Conservation (phyloP, 2,113 vertebrate genomes). For the Dicaeum eximium region DNA sequence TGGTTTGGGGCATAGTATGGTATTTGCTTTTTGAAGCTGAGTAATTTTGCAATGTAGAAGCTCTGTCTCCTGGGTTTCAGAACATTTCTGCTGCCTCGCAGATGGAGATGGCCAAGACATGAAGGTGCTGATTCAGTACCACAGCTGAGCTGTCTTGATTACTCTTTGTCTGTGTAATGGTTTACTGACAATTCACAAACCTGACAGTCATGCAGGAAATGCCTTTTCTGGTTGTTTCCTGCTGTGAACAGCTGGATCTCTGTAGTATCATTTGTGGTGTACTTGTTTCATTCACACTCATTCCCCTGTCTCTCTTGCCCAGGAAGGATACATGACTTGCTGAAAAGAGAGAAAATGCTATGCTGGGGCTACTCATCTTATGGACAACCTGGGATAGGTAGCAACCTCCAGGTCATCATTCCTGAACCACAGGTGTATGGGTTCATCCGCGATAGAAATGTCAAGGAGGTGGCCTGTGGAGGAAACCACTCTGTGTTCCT, state of each 20-base stretch:
- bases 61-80: not conserved
- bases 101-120: not conserved
- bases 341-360: slow-evolving; percentile 83
- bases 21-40: not conserved
- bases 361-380: slow-evolving; percentile 93
- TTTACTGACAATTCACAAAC: not conserved
- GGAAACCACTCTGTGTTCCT: slow-evolving; percentile 89
- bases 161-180: not conserved
- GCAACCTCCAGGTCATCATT: slow-evolving; percentile 73
- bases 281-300: not conserved
- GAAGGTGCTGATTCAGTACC: not conserved
- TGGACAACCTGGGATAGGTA: slow-evolving; percentile 86
- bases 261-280: not conserved
- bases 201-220: not conserved
- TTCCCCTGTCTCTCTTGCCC: not conserved
- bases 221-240: not conserved
- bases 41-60: not conserved
- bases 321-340: slow-evolving; percentile 69
- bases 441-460: slow-evolving; percentile 78
- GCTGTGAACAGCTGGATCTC: not conserved
- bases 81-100: not conserved
- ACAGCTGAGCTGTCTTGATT: not conserved
- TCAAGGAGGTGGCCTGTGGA: slow-evolving; percentile 89
- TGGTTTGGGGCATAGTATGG: not conserved
- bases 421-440: slow-evolving; percentile 81